Evolutionary conservation across 2,113 vertebrate genomes (phyloP).

Genomic region (Cyprinodon variegatus): DNA sequence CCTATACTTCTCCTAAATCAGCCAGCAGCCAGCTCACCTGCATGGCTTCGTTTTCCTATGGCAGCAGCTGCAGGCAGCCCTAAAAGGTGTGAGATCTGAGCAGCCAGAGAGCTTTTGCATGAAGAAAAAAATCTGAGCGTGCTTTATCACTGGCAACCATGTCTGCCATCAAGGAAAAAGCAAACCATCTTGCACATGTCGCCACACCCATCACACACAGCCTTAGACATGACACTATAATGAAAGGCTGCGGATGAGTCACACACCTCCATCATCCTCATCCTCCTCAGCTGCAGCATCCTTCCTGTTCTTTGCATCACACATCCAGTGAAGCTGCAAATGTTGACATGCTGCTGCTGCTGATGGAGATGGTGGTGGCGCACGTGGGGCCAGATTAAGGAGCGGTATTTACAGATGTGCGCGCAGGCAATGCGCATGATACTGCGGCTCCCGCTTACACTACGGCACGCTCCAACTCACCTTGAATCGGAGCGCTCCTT

Average conservation of each 20-base stretch:
- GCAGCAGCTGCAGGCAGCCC: conserved; percentile 8
- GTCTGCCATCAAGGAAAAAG: conserved; percentile 57
- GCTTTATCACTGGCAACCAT: conserved; percentile 58
- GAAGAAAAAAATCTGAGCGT: conserved; percentile 44
- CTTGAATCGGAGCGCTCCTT: conserved; percentile 85
- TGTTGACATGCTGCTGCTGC: not conserved
- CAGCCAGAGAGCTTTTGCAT: conserved; percentile 61
- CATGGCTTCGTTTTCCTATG: conserved; percentile 11
- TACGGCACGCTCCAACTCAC: conserved; percentile 92
- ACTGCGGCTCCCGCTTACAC: conserved; percentile 89
- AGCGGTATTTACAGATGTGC: conserved; percentile 70
- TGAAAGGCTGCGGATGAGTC: conserved; percentile 44
- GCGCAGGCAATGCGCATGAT: conserved; percentile 94
- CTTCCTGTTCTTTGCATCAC: not conserved
- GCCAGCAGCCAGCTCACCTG: conserved; percentile 4
- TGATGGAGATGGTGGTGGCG: conserved; percentile 38
- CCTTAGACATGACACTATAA: conserved; percentile 60
- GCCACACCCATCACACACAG: conserved; percentile 75
- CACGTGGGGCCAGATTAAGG: conserved; percentile 61
- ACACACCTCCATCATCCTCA: conserved; percentile 27
- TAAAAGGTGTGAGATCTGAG: conserved; percentile 25
- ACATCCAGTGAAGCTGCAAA: not conserved
- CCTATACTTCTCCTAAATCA: not conserved
- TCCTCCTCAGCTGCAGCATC: not conserved
- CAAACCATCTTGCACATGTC: conserved; percentile 42